Conservation (phyloP, 2,113 vertebrate genomes). For the Apteryx owenii region DNA sequence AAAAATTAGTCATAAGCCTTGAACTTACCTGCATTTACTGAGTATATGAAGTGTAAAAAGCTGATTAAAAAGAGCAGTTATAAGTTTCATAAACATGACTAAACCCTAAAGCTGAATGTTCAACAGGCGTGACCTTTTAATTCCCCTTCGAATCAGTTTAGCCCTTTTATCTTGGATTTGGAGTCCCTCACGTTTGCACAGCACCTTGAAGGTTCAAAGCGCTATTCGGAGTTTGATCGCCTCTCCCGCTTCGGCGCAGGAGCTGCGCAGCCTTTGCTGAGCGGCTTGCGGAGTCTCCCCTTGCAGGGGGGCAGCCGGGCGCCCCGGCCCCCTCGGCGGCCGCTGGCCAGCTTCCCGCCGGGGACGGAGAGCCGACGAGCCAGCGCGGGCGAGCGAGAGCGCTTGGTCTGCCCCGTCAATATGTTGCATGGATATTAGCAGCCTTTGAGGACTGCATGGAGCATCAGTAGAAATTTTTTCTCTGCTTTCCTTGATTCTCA, state of each 20-base stretch:
- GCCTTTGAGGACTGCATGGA: background rate
- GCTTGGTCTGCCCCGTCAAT: too few species aligned
- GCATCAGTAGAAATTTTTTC: background rate
- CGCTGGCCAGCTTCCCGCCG: too few species aligned
- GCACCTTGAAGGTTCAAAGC: conserved; percentile 47
- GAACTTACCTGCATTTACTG: background rate
- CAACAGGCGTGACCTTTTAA: conserved; percentile 51
- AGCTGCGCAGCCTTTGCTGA: background rate
- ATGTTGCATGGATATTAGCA: too few species aligned
- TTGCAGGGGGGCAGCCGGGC: too few species aligned
- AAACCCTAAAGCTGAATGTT: conserved; percentile 52
- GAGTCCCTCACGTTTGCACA: conserved; percentile 51
- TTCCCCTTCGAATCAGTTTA: conserved; percentile 60
- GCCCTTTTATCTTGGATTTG: conserved; percentile 60
- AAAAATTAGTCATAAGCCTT: background rate
- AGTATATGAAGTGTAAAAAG: conserved; percentile 22
- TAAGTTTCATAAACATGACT: conserved; percentile 68
- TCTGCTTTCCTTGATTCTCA: background rate
- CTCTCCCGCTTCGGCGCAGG: background rate
- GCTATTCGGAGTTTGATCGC: conserved; percentile 59
- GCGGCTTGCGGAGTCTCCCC: too few species aligned
- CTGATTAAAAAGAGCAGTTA: conserved; percentile 54
- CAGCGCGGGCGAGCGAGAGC: too few species aligned
- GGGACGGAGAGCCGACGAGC: too few species aligned
- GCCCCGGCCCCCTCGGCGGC: too few species aligned